These are phyloP conservation scores for Thecocarcelia acutangulata DNA, from an alignment of 2,888 invertebrate genomes.

Conservation along the genomic window DNA sequence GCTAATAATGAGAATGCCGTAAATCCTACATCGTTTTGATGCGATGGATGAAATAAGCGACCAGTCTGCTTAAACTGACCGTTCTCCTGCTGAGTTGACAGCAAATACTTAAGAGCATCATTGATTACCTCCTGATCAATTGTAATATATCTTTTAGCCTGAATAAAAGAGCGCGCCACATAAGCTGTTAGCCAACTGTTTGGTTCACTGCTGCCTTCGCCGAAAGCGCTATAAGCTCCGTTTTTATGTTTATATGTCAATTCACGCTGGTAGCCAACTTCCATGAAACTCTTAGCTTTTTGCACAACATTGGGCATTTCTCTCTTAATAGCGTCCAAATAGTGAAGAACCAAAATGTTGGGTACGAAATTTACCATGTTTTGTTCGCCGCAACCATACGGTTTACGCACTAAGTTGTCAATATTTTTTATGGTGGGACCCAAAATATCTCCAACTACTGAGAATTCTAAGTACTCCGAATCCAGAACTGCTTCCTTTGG, in stretches of 20 bases:
- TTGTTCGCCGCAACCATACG: constrained; percentile 90
- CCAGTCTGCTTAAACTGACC: constrained; percentile 93
- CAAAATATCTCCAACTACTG: constrained; percentile 88
- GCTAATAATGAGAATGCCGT: constrained; percentile 90
- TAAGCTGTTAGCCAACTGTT: constrained; percentile 93
- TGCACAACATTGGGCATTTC: constrained; percentile 85
- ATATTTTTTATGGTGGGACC: constrained; percentile 90
- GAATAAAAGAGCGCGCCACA: constrained; percentile 89
- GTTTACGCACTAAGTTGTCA: constrained; percentile 88
- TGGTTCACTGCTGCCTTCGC: constrained; percentile 85
- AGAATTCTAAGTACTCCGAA: constrained; percentile 88
- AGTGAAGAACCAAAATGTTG: constrained; percentile 86
- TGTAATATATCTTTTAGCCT: constrained; percentile 87
- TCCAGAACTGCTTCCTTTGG: constrained; percentile 88
- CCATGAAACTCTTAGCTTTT: constrained; percentile 82
- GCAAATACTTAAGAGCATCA: constrained; percentile 87
- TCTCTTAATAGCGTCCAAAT: constrained; percentile 86
- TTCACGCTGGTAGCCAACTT: constrained; percentile 89
- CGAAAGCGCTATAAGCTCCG: constrained; percentile 92
- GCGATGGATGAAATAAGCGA: constrained; percentile 84
- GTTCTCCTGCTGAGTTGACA: constrained; percentile 85
- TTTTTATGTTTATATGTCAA: constrained; percentile 88
- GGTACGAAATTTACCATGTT: constrained; percentile 85
- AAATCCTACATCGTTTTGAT: constrained; percentile 87
- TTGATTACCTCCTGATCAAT: constrained; percentile 87